Evolutionary conservation across 2,797 vertebrate genomes (phyloP).

Genomic region (Bradypus variegatus): DNA sequence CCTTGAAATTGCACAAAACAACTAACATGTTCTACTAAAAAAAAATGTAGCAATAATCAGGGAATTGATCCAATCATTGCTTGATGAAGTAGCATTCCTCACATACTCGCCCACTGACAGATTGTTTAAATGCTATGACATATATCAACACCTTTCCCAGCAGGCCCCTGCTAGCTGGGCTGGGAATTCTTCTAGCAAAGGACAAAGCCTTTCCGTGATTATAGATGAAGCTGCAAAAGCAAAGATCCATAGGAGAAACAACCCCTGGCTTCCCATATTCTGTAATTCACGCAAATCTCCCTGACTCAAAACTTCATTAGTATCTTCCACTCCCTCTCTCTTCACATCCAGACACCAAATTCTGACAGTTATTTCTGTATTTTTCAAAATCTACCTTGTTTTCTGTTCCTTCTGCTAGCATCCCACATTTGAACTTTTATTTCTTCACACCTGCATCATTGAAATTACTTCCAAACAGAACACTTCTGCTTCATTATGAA

Average conservation of each 20-base stretch:
- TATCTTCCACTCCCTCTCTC: background rate
- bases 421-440: background rate
- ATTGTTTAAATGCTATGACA: slow-evolving; percentile 22
- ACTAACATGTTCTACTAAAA: background rate
- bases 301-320: background rate
- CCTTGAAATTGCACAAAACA: background rate
- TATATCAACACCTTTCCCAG: background rate
- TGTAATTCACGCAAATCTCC: background rate
- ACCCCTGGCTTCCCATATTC: background rate
- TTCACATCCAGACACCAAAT: background rate
- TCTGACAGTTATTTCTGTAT: background rate
- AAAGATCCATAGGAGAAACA: background rate
- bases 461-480: slow-evolving; percentile 4
- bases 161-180: slow-evolving; percentile 2
- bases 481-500: background rate
- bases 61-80: background rate
- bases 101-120: background rate
- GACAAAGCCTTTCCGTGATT: slow-evolving; percentile 36
- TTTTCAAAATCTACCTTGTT: background rate
- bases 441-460: background rate
- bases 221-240: background rate
- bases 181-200: slow-evolving; percentile 24
- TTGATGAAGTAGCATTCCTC: background rate
- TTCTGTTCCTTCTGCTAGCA: background rate
- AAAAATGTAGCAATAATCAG: background rate